Conservation (phyloP, 2,113 vertebrate species). For the Antechinus stuartii region DNA sequence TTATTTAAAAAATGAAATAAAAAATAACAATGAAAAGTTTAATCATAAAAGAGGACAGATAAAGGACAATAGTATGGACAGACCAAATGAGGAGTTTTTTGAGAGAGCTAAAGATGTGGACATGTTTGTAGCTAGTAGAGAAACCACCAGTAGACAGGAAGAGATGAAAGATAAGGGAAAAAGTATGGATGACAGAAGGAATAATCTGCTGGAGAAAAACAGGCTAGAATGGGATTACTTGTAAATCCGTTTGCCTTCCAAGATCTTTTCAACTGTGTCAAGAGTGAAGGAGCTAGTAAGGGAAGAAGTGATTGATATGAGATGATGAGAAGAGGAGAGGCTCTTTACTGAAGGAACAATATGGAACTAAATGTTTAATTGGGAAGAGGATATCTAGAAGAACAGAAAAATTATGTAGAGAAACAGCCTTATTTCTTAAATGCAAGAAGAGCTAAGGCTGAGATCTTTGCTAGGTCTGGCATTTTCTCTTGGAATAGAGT, state of each 20-base stretch:
- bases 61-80: neutral
- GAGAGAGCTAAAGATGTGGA: neutral
- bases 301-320: neutral
- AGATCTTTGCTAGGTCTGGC: neutral
- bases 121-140: neutral
- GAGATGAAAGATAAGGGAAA: neutral
- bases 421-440: neutral
- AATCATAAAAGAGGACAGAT: neutral
- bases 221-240: neutral
- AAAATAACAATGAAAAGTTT: neutral
- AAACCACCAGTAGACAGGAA: neutral
- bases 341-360: neutral
- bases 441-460: neutral
- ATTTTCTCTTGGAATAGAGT: neutral
- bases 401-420: neutral
- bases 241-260: no score
- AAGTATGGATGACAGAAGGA: neutral
- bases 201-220: neutral
- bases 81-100: neutral
- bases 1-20: no score
- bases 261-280: neutral
- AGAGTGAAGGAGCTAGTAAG: neutral
- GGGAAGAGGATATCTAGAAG: neutral
- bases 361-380: accelerated
- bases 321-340: neutral